A percentile compares a stretch with the other conserved stretches of the same genome.
These are phyloP conservation scores for Leptobrachium leishanense DNA, from an alignment of 2,113 vertebrate species.

Conservation along the genomic window DNA sequence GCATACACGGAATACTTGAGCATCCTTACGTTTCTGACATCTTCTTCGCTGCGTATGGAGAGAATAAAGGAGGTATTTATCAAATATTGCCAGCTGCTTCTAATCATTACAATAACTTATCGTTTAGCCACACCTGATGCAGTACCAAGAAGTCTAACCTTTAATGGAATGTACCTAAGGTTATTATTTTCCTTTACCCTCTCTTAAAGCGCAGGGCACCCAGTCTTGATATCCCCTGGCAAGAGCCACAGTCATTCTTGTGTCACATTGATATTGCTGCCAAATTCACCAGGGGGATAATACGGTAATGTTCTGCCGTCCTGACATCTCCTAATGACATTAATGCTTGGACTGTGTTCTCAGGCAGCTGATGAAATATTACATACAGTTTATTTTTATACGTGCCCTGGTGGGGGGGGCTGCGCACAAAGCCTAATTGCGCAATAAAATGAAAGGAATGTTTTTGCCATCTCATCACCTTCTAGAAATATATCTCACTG, in stretches of 20 bases:
- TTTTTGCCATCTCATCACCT: slow-evolving; percentile 25
- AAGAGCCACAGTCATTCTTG: slow-evolving; percentile 8
- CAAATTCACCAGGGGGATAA: slow-evolving; percentile 4
- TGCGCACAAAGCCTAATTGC: not conserved
- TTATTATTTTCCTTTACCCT: slow-evolving; percentile 2
- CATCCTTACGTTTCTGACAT: slow-evolving; percentile 18
- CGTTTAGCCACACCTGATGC: not conserved
- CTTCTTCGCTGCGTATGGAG: not conserved
- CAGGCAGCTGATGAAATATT: slow-evolving; percentile 29
- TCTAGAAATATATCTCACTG: slow-evolving; percentile 22
- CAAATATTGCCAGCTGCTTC: slow-evolving; percentile 28
- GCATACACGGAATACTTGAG: slow-evolving; percentile 10
- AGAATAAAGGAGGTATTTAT: slow-evolving; percentile 36
- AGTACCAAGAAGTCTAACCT: slow-evolving; percentile 13
- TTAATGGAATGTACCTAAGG: slow-evolving; percentile 24
- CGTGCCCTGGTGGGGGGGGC: not conserved
- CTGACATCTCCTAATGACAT: not conserved
- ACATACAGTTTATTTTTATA: slow-evolving; percentile 18
- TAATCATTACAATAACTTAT: slow-evolving; percentile 17
- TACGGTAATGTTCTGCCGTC: not conserved
- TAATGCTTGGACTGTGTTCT: slow-evolving; percentile 11
- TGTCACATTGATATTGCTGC: not conserved
- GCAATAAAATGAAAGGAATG: slow-evolving; percentile 11
- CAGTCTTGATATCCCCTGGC: not conserved
- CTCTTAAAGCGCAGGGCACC: not conserved